Evolutionary conservation across 2,113 vertebrate species (phyloP), one percentile per base, ranked within the genome.

Genomic region (Phalacrocorax pelagicus): DNA sequence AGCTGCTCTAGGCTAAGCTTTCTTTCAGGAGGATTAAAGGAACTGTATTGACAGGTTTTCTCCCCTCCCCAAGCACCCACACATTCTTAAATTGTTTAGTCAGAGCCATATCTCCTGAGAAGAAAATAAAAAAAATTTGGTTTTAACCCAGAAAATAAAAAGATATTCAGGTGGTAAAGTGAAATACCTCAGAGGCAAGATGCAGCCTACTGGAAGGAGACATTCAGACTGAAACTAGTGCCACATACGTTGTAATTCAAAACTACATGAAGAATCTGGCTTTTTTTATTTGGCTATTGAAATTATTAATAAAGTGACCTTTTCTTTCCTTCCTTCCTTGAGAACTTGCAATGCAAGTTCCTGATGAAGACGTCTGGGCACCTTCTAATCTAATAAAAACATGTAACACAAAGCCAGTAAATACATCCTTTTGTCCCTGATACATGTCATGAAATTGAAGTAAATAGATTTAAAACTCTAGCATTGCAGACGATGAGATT

Each of bases 391-490:
- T 88, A 97, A 98, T 97, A 97, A 96, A 96, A 86, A 95, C 77
- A 92, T 93, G 90, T 95, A 98, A 96, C 80, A 95, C 86, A 94
- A 97, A 97, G 51, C 74, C 86, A 95, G 73, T 90, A 97, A 98
- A 96, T 96, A 83, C 26, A 80, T 93, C 78, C 83, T 96, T 96
- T 98, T 95, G 92, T 96, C 81, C 95, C 92, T 94, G 81, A 97
- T 97, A 90, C 70, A 97, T 97, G 92, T 97, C 79, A 97, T 94
- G 95, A 97, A 97, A 98, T 97, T 94, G 95, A 98, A 97, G 95
- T 96, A 98, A 98, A 97, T 90, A 97, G 94, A 97, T 98, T 98
- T 98, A 94, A 97, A 98, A 96, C 71, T 96, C 96, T 95, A 95
- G 66, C 70, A 95, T 97, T 96, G 78, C 93, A 97, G 95, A 96